These are phyloP conservation scores for Carcharodon carcharias DNA, from an alignment of 2,797 vertebrate species.

Conservation along the genomic window DNA sequence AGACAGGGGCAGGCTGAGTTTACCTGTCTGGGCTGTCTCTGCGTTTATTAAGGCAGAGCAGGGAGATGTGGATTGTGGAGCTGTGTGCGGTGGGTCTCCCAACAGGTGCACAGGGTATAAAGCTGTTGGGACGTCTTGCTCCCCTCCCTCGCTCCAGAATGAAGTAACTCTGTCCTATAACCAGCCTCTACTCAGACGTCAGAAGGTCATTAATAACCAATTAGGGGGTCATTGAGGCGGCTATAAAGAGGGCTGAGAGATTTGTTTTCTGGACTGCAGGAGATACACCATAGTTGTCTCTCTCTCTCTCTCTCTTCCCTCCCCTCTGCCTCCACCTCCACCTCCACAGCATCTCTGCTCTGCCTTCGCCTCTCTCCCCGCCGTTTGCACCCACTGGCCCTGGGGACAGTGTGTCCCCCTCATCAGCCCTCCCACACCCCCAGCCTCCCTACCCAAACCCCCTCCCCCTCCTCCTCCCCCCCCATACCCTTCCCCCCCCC, in stretches of 20 bases:
- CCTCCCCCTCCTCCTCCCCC: too few species aligned
- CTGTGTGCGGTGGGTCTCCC: conserved; percentile 61
- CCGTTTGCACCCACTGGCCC: too few species aligned
- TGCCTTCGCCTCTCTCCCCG: too few species aligned
- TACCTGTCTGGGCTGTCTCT: neutral
- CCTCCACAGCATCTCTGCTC: too few species aligned
- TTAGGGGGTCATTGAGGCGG: conserved; percentile 80
- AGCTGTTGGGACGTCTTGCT: conserved; percentile 39
- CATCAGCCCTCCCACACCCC: too few species aligned
- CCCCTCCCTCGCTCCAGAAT: conserved; percentile 38
- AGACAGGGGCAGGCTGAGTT: too few species aligned
- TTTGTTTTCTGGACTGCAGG: conserved; percentile 23
- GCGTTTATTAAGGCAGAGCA: conserved; percentile 58
- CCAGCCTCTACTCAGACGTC: conserved; percentile 64
- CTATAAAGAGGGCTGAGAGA: conserved; percentile 66
- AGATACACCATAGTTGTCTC: conserved; percentile 29
- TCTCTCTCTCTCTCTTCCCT: neutral
- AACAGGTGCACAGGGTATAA: neutral
- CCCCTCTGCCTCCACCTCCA: too few species aligned
- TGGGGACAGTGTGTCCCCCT: too few species aligned
- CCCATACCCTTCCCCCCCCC: too few species aligned
- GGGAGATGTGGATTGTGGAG: conserved; percentile 60
- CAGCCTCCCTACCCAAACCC: too few species aligned
- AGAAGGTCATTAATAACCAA: conserved; percentile 97
- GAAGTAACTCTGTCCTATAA: conserved; percentile 42